Evolutionary conservation across 2,888 invertebrate genomes (phyloP).

Genomic region (Andrena trimmerana): DNA sequence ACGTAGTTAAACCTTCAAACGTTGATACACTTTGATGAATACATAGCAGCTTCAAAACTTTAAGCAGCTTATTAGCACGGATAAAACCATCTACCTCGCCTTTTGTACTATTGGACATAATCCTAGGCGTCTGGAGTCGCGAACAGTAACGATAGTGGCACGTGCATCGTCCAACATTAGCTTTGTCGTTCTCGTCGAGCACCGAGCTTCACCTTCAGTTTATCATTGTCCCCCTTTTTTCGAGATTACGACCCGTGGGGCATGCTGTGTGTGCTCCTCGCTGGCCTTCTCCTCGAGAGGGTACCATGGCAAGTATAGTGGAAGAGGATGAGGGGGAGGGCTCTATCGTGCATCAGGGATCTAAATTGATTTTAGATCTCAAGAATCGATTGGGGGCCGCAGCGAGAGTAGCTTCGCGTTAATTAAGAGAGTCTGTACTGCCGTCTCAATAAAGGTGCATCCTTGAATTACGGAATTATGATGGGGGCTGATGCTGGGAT

Average conservation of each 20-base stretch:
- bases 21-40: too few species aligned
- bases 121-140: conserved; percentile 2
- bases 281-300: conserved; percentile 26
- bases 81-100: too few species aligned
- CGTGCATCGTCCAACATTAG: conserved; percentile 1
- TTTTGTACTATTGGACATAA: background rate
- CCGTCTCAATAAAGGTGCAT: conserved; percentile 77
- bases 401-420: conserved; percentile 77
- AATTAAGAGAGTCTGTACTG: conserved; percentile 78
- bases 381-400: conserved; percentile 74
- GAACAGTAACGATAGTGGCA: conserved; percentile 2
- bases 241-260: conserved; percentile 47
- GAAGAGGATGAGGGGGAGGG: conserved; percentile 36
- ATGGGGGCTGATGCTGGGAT: conserved; percentile 44
- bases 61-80: too few species aligned
- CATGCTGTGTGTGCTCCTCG: conserved; percentile 38
- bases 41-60: too few species aligned
- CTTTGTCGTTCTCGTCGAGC: background rate
- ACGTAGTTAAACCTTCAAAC: too few species aligned
- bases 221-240: conserved; percentile 29
- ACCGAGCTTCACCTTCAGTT: conserved; percentile 16
- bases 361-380: conserved; percentile 82
- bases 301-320: conserved; percentile 42
- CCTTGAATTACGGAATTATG: conserved; percentile 70
- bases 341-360: conserved; percentile 75